These are phyloP conservation scores for Metallyticus violacea DNA, from an alignment of 2,888 invertebrate genomes.

Conservation along the genomic window DNA sequence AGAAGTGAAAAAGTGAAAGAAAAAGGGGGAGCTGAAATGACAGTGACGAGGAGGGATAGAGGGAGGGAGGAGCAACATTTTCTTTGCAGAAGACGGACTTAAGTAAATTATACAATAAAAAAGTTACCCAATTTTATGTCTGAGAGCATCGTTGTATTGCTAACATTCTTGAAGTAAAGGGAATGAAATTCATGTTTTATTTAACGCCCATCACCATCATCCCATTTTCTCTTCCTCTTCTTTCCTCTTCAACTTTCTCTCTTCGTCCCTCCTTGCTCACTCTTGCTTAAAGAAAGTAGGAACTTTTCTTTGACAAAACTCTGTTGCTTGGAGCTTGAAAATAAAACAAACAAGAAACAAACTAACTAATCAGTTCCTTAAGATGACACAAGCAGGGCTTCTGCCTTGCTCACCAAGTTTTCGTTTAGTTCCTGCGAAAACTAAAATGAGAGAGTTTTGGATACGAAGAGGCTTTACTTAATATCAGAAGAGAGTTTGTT, in stretches of 20 bases:
- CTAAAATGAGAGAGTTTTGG: too few relatives aligned
- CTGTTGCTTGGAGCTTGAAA: not conserved
- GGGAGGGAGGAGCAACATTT: not conserved
- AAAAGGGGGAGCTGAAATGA: not conserved
- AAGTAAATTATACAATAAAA: not conserved
- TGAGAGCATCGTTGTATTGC: not conserved
- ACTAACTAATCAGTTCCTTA: constrained; percentile 3
- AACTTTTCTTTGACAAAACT: not conserved
- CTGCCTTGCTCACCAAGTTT: too few relatives aligned
- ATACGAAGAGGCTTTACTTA: too few relatives aligned
- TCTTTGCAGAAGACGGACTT: not conserved
- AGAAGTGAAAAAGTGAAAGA: not conserved
- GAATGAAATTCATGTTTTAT: not conserved
- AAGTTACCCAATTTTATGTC: not conserved
- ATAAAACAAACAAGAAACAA: constrained; percentile 3
- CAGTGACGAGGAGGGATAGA: not conserved
- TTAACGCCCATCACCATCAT: not conserved
- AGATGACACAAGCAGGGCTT: not conserved
- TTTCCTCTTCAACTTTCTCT: not conserved
- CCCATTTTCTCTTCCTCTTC: not conserved
- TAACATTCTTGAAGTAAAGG: not conserved
- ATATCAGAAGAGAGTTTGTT: too few relatives aligned
- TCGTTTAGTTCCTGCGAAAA: too few relatives aligned
- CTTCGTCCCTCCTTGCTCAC: too few relatives aligned
- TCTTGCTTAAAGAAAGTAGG: not conserved